Evolutionary conservation across 2,888 invertebrate genomes (phyloP).

Genomic region (Hemistola chrysoprasaria): DNA sequence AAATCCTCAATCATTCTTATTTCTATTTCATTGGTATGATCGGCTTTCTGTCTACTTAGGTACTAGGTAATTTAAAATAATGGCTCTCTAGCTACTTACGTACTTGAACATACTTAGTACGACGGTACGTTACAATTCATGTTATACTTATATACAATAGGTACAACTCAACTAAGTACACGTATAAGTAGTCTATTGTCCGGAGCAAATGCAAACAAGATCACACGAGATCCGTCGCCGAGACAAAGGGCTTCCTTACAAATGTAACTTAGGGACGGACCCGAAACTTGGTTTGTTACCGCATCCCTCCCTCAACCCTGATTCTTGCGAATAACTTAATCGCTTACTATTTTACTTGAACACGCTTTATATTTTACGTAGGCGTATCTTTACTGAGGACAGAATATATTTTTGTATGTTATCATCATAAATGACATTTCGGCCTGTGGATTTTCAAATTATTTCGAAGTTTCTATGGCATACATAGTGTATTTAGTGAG

Average conservation of each 20-base stretch:
- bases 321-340: conserved; percentile 39
- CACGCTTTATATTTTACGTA: conserved; percentile 3
- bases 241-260: conserved; percentile 53
- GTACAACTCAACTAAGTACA: conserved; percentile 30
- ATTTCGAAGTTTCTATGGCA: too few relatives aligned
- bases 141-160: conserved; percentile 10
- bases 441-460: too few relatives aligned
- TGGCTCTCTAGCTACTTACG: too few relatives aligned
- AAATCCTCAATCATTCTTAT: too few relatives aligned
- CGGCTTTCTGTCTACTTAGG: too few relatives aligned
- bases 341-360: conserved; percentile 31
- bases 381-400: too few relatives aligned
- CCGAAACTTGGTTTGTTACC: conserved; percentile 64
- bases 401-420: too few relatives aligned
- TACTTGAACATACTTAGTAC: too few relatives aligned
- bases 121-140: neutral
- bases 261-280: conserved; percentile 72
- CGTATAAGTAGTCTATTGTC: conserved; percentile 48
- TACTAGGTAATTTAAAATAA: too few relatives aligned
- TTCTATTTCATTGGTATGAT: too few relatives aligned
- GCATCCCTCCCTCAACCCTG: conserved; percentile 42
- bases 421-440: too few relatives aligned
- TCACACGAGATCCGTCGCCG: conserved; percentile 55
- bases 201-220: conserved; percentile 60
- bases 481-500: too few relatives aligned